Evolutionary conservation across 2,888 invertebrate genomes (phyloP).

Genomic region (Nymphalis urticae): DNA sequence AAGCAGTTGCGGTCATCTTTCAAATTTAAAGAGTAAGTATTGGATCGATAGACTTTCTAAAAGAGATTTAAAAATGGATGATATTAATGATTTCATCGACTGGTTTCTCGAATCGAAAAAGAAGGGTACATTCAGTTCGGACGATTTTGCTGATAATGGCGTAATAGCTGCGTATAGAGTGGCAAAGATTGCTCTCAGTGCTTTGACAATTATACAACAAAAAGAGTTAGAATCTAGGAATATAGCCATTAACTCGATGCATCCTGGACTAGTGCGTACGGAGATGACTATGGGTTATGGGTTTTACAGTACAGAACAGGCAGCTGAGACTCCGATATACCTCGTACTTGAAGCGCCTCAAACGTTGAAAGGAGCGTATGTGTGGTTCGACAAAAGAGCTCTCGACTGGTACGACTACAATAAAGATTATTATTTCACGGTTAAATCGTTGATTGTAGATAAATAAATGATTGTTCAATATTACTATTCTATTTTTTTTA

Average conservation of each 20-base stretch:
- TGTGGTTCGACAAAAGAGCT: slow-evolving; percentile 83
- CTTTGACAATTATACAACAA: slow-evolving; percentile 85
- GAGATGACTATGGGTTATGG: slow-evolving; percentile 87
- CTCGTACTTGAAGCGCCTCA: slow-evolving; percentile 77
- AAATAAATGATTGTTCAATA: neutral
- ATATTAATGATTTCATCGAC: slow-evolving; percentile 79
- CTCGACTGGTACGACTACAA: slow-evolving; percentile 80
- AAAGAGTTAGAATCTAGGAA: slow-evolving; percentile 79
- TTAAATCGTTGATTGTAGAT: neutral
- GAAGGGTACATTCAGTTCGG: slow-evolving; percentile 53
- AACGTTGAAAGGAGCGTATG: slow-evolving; percentile 82
- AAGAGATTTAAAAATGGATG: slow-evolving; percentile 51
- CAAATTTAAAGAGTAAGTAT: slow-evolving; percentile 75
- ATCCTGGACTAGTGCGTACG: slow-evolving; percentile 89
- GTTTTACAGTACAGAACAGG: slow-evolving; percentile 74
- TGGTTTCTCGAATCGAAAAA: slow-evolving; percentile 80
- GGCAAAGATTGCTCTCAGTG: slow-evolving; percentile 87
- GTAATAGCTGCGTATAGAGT: slow-evolving; percentile 83
- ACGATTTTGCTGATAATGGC: slow-evolving; percentile 71
- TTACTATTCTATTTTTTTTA: neutral
- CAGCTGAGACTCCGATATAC: slow-evolving; percentile 79
- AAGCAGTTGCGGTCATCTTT: slow-evolving; percentile 84
- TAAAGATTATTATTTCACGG: slow-evolving; percentile 61
- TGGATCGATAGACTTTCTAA: slow-evolving; percentile 60
- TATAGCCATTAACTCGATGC: slow-evolving; percentile 83